Base-by-base conservation (phyloP, 2,113 vertebrate genomes). In the Oxygymnocypris stewartii region DNA sequence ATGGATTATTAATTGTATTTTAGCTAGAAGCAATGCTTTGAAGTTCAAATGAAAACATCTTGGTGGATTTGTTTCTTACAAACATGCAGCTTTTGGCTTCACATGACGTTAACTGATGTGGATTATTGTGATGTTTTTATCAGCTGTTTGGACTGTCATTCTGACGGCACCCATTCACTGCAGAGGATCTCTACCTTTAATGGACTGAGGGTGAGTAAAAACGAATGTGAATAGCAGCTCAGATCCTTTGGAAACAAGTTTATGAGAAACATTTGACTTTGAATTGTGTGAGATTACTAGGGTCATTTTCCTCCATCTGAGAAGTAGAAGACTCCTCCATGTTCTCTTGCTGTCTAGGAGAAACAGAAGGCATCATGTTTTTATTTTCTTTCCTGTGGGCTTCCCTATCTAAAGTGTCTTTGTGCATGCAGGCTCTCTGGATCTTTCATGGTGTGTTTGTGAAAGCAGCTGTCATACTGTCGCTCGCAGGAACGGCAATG, bases 381-480 rank as follows among this genome's bases (percentile, higher is more conserved):
- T 18, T 57, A 57, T 57, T 2, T 25, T 40, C 35, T 40, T 20
- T 37, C 16, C 16, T 31, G n/a, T n/a, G n/a, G n/a, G n/a, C n/a
- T n/a, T 57, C 11, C 71, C n/a, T 16, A 57, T 4, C 0, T 18
- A n/a, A 57, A 5, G 42, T 31, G 14, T 47, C 12, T n/a, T n/a
- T 59, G 35, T 54, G 25, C 40, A 2, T 16, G 25, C 47, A 73
- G 82, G 73, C 65, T 42, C 42, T 82, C 57, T 74, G 81, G 73
- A 86, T 74, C 16, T 78, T 2, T 84, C 23, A n/a, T 25, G 35
- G 42, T 44, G 54, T 77, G 49, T 59, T n/a, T 54, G 16, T 28
- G 25, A 63, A 83, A 40, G 73, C 59, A 85, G 74, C 84, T 83
- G 71, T 85, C 84, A 88, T 31, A 73, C 63, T 12, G 49, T 3